Percentiles rank a stretch among this genome's conserved stretches.
phyloP scores from a whole-genome alignment of 2,113 vertebrate species.

The Emydura subglobosa region DNA sequence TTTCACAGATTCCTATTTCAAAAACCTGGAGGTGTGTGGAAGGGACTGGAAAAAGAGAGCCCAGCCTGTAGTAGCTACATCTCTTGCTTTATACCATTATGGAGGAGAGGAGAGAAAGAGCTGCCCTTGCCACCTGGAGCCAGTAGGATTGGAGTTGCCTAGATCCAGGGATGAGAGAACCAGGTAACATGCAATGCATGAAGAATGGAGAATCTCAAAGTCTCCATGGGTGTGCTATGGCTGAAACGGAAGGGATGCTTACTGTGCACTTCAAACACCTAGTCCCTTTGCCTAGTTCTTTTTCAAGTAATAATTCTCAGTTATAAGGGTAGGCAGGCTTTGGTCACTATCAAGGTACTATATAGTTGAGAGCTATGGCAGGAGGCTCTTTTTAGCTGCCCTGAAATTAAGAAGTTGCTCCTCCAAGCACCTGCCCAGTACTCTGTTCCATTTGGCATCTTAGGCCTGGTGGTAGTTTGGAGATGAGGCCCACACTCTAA shows the following conservation, averaged over 20 bases:
- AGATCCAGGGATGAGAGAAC: not conserved
- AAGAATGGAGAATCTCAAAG: fast-evolving
- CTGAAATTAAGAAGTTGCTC: fast-evolving
- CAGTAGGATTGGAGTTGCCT: not conserved
- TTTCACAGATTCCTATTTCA: not conserved
- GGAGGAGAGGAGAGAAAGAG: not conserved
- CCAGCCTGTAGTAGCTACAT: not conserved
- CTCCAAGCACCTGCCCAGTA: not conserved
- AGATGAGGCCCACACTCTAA: not conserved
- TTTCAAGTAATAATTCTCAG: not conserved
- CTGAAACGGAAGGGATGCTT: not conserved
- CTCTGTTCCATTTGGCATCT: not conserved
- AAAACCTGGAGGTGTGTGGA: not conserved
- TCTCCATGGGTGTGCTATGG: fast-evolving
- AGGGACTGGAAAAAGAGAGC: not conserved
- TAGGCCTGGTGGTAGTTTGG: not conserved
- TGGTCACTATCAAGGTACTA: not conserved
- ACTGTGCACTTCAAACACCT: fast-evolving
- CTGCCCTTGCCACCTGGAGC: not conserved
- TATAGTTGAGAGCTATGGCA: not conserved
- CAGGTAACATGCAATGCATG: not conserved
- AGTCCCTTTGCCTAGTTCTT: not conserved
- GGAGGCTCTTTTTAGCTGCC: fast-evolving
- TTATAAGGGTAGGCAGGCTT: not conserved
- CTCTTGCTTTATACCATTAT: not conserved